These are phyloP conservation scores for Tenthredo mesomela DNA, from an alignment of 2,888 invertebrate species.

Conservation along the genomic window DNA sequence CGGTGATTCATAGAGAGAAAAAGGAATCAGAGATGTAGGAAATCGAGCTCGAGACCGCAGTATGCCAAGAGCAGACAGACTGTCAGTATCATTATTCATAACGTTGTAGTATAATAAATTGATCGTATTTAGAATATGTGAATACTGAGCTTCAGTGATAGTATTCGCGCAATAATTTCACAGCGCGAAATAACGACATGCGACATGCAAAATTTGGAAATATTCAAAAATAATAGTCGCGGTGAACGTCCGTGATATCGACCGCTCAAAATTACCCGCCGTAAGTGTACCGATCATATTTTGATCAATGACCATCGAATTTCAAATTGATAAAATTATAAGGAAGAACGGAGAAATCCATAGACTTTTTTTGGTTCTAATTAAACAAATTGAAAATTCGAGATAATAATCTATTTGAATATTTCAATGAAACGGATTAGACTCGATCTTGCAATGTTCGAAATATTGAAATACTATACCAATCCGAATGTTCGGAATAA, in stretches of 20 bases:
- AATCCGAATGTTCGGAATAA: no score
- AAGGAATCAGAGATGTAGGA: constrained; percentile 7
- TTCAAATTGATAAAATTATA: not conserved
- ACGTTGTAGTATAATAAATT: not conserved
- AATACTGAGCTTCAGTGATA: not conserved
- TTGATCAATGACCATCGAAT: not conserved
- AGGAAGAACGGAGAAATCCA: not conserved
- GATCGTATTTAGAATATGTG: not conserved
- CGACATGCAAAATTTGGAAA: not conserved
- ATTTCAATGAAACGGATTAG: not conserved
- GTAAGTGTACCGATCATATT: not conserved
- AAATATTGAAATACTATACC: no score
- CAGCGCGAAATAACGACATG: not conserved
- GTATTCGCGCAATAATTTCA: not conserved
- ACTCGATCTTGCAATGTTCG: not conserved
- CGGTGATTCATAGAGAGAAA: constrained; percentile 42
- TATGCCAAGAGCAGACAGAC: constrained; percentile 24
- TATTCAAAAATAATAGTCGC: not conserved
- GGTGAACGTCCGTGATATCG: not conserved
- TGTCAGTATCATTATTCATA: constrained; percentile 14
- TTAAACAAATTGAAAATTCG: not conserved
- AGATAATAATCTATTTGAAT: not conserved
- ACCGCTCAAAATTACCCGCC: not conserved
- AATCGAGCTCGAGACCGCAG: constrained; percentile 37
- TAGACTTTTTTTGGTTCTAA: not conserved